A percentile compares a stretch with the other conserved stretches of the same genome.
These are phyloP conservation scores for Danaus melanippus DNA, from an alignment of 1,140 invertebrate genomes.

Conservation along the genomic window DNA sequence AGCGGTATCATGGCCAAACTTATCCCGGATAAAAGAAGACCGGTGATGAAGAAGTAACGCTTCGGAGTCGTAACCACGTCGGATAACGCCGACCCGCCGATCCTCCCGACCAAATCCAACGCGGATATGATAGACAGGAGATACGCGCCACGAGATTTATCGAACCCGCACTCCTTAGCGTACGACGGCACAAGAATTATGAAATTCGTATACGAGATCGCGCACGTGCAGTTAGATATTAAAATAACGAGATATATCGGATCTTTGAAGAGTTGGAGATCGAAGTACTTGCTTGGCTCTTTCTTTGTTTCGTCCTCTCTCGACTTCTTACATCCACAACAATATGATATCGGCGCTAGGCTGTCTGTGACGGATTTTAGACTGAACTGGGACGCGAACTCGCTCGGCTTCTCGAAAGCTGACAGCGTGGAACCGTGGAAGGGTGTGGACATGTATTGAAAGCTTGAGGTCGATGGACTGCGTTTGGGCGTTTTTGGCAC, in stretches of 20 bases:
- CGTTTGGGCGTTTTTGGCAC: slow-evolving; percentile 71
- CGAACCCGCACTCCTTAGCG: slow-evolving; percentile 78
- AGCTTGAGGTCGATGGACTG: slow-evolving; percentile 84
- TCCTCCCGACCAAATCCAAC: slow-evolving; percentile 84
- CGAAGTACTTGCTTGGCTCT: slow-evolving; percentile 79
- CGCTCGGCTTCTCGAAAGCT: slow-evolving; percentile 80
- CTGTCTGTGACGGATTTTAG: slow-evolving; percentile 77
- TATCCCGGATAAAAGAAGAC: slow-evolving; percentile 82
- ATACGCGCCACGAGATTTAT: slow-evolving; percentile 78
- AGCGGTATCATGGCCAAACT: slow-evolving; percentile 80
- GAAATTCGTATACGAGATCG: slow-evolving; percentile 89
- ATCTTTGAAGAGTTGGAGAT: slow-evolving; percentile 81
- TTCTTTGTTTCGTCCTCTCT: slow-evolving; percentile 62
- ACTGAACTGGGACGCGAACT: slow-evolving; percentile 83
- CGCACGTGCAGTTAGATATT: slow-evolving; percentile 87
- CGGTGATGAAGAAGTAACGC: slow-evolving; percentile 85
- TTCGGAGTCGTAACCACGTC: slow-evolving; percentile 82
- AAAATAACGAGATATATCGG: slow-evolving; percentile 86
- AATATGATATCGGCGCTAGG: slow-evolving; percentile 61
- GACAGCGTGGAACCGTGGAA: slow-evolving; percentile 87
- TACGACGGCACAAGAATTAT: slow-evolving; percentile 85
- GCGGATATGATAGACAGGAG: slow-evolving; percentile 84
- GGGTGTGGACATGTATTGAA: slow-evolving; percentile 86
- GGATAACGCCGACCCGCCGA: slow-evolving; percentile 86
- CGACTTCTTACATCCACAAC: slow-evolving; percentile 54